Base-by-base conservation (phyloP, 2,888 invertebrate species). In the Syrista parreyssii region DNA sequence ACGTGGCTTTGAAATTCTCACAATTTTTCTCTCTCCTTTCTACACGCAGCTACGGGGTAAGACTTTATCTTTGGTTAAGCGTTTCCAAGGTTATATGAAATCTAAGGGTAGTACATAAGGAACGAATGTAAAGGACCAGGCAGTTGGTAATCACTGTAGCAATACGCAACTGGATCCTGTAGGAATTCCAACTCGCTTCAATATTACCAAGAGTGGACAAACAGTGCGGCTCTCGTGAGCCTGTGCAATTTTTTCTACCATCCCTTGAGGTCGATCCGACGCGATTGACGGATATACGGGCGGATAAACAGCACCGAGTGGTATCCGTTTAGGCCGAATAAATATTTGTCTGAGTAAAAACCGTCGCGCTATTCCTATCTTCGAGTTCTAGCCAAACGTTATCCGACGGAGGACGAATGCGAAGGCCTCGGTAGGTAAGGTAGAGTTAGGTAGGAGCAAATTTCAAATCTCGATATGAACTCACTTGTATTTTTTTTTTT, bases 221-320 rank as follows among this genome's bases (percentile, higher is more conserved):
- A 55, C 23, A 55, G 9, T 2, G 6, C 23, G 55, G 23, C 23
- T 55, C 55, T 9, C 9, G 55, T 23, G 23, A 23, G 23, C 23
- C 55, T 23, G 2, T 55, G 55, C 1, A 9, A 55, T 23, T 55
- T 55, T 55, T 55, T 36, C 0, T 9, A 23, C 9, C 6, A 0
- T 55, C 23, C 55, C 55, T 55, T 23, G 55, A 55, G 55, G 55
- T 55, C 23, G 82, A 84, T 86, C 79, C 81, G 80, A 84, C 78
- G 76, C 74, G 74, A 82, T 82, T 84, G 88, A 89, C 84, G 84
- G 86, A 88, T 88, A 88, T 88, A 89, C 83, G 88, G 84, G 81
- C 80, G 81, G 74, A 88, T 88, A 87, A 89, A 89, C 82, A 88
- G 77, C 75, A 78, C 76, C 81, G 77, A 80, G 86, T 83, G 82